Percentiles rank a stretch among this genome's conserved stretches.
Evolutionary conservation across 1,140 invertebrate species (phyloP).

Genomic region (Euura lappo): DNA sequence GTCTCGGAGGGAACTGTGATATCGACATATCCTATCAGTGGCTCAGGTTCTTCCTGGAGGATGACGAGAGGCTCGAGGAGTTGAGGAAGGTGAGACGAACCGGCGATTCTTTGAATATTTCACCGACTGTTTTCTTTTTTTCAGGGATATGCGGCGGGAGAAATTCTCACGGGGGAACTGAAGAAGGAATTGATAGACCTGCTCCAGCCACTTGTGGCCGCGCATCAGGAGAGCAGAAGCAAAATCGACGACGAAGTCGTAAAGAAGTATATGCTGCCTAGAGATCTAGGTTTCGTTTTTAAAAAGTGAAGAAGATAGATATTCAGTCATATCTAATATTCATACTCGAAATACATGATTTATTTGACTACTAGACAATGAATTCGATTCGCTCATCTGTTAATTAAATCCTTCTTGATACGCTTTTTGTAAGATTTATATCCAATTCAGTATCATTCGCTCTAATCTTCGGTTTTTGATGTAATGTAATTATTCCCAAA

Average conservation of each 20-base stretch:
- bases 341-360: too few species aligned
- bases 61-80: conserved; percentile 87
- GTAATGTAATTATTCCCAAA: too few species aligned
- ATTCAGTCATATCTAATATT: neutral
- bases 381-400: too few species aligned
- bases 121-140: conserved; percentile 29
- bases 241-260: conserved; percentile 87
- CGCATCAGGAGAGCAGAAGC: conserved; percentile 83
- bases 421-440: too few species aligned
- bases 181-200: conserved; percentile 89
- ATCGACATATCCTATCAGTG: conserved; percentile 97
- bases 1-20: conserved; percentile 92
- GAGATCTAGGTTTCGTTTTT: conserved; percentile 73
- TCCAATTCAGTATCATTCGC: too few species aligned
- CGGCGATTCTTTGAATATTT: neutral
- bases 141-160: conserved; percentile 87
- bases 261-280: conserved; percentile 82
- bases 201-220: conserved; percentile 76
- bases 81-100: conserved; percentile 70
- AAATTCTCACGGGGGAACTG: conserved; percentile 91
- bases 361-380: too few species aligned
- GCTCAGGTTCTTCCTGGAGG: conserved; percentile 94
- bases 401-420: too few species aligned
- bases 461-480: too few species aligned
- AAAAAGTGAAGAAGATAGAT: conserved; percentile 14